Conservation (phyloP, 2,113 vertebrate genomes). For the Channa maculata region DNA sequence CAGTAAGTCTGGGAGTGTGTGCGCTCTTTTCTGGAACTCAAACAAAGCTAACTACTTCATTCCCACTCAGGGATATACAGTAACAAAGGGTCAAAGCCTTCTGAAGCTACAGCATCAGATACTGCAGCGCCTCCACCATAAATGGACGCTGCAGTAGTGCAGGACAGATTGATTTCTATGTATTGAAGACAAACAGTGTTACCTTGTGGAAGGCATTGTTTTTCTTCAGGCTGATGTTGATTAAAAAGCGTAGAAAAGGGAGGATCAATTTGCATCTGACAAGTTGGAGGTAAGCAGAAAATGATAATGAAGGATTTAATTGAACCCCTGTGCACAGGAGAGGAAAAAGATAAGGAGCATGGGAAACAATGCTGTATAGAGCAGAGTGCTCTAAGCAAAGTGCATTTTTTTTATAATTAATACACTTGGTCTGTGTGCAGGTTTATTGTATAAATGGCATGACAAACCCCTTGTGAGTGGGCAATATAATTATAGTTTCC, state of each 20-base stretch:
- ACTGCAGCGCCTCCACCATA: slow-evolving; percentile 34
- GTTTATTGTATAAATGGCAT: slow-evolving; percentile 18
- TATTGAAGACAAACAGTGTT: slow-evolving; percentile 61
- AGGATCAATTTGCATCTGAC: slow-evolving; percentile 73
- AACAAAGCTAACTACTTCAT: slow-evolving; percentile 51
- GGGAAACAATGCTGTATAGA: slow-evolving; percentile 37
- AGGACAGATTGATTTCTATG: slow-evolving; percentile 55
- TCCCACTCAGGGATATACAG: slow-evolving; percentile 42
- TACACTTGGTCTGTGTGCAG: slow-evolving; percentile 10
- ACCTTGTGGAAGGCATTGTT: slow-evolving; percentile 66
- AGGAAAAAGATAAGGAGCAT: slow-evolving; percentile 48
- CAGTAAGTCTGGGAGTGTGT: slow-evolving; percentile 15
- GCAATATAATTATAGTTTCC: slow-evolving; percentile 26
- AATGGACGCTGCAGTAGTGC: slow-evolving; percentile 52
- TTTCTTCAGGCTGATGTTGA: slow-evolving; percentile 64
- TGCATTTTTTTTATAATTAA: slow-evolving; percentile 32
- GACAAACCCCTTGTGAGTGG: slow-evolving; percentile 14
- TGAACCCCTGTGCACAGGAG: slow-evolving; percentile 31
- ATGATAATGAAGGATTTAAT: slow-evolving; percentile 70
- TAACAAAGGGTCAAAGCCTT: slow-evolving; percentile 58
- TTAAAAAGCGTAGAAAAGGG: slow-evolving; percentile 64
- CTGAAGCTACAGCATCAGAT: slow-evolving; percentile 24
- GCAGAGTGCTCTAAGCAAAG: slow-evolving; percentile 22
- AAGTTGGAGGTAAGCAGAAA: slow-evolving; percentile 70
- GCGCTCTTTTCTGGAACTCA: slow-evolving; percentile 27